Evolutionary conservation across 2,113 vertebrate species (phyloP).

Genomic region (Pardalotus punctatus): DNA sequence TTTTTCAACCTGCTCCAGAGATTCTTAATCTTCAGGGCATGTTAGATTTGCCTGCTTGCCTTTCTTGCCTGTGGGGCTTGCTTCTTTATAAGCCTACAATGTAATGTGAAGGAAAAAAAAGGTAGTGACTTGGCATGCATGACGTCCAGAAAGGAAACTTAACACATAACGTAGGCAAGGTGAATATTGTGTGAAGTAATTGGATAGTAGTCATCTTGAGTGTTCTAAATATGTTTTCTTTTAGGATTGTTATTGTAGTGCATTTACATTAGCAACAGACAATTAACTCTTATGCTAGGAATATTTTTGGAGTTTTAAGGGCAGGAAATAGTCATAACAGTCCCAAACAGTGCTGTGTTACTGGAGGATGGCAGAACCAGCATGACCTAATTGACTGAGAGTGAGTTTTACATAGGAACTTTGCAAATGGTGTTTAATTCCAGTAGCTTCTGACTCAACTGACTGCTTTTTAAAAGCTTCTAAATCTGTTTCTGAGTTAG

Average conservation of each 20-base stretch:
- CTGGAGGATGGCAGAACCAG: background rate
- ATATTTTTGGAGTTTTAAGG: background rate
- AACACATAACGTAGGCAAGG: background rate
- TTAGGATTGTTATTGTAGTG: background rate
- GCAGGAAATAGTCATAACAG: background rate
- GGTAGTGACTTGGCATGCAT: background rate
- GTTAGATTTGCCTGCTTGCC: background rate
- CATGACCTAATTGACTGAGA: background rate
- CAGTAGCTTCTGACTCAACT: background rate
- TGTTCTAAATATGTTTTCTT: background rate
- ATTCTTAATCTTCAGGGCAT: background rate
- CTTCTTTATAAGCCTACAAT: background rate
- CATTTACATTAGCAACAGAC: background rate
- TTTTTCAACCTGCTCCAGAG: background rate
- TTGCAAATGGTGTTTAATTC: background rate
- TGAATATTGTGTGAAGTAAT: background rate
- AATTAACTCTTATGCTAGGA: background rate
- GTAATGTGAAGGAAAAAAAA: background rate
- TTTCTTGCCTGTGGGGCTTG: background rate
- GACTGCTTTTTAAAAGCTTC: background rate
- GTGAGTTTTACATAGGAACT: background rate
- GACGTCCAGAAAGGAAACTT: background rate
- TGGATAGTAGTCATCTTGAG: background rate
- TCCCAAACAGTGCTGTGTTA: background rate
- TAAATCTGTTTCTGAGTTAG: background rate